Conservation (phyloP, 2,888 invertebrate species). For the Heteromurus nitidus region DNA sequence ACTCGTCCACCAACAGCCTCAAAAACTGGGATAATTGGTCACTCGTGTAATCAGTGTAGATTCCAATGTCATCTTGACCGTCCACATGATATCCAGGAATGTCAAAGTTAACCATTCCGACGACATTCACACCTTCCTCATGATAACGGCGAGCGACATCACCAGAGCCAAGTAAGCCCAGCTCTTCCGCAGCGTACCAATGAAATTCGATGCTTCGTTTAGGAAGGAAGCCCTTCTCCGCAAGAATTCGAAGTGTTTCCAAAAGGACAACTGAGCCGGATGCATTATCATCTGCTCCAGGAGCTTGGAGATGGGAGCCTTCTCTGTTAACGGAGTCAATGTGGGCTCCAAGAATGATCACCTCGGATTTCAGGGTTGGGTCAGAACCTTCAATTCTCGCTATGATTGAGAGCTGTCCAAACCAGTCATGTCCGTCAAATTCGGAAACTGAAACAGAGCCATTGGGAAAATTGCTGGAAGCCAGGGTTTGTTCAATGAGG, state of each 20-base stretch:
- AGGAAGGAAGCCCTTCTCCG: constrained; percentile 42
- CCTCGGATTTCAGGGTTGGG: constrained; percentile 30
- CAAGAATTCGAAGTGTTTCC: constrained; percentile 47
- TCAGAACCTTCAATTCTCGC: constrained; percentile 56
- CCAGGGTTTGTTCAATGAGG: too few relatives aligned
- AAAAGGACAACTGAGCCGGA: constrained; percentile 47
- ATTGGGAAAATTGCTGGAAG: too few relatives aligned
- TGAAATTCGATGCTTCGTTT: constrained; percentile 59
- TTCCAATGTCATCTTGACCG: constrained; percentile 17
- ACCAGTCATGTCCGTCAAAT: too few relatives aligned
- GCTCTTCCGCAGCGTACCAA: constrained; percentile 66
- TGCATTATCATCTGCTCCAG: constrained; percentile 62
- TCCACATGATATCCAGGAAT: constrained; percentile 29
- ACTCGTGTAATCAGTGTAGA: constrained; percentile 39
- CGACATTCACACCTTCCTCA: constrained; percentile 36
- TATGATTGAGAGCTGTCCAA: too few relatives aligned
- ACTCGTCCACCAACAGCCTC: constrained; percentile 29
- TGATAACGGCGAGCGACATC: constrained; percentile 50
- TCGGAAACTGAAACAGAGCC: too few relatives aligned
- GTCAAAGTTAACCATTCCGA: constrained; percentile 42
- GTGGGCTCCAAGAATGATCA: constrained; percentile 63
- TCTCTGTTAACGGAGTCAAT: constrained; percentile 18
- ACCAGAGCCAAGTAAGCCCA: constrained; percentile 55
- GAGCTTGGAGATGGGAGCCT: constrained; percentile 32
- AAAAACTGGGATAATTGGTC: constrained; percentile 26